phyloP scores from a whole-genome alignment of 2,888 invertebrate genomes.

The Siphlonurus alternatus region DNA sequence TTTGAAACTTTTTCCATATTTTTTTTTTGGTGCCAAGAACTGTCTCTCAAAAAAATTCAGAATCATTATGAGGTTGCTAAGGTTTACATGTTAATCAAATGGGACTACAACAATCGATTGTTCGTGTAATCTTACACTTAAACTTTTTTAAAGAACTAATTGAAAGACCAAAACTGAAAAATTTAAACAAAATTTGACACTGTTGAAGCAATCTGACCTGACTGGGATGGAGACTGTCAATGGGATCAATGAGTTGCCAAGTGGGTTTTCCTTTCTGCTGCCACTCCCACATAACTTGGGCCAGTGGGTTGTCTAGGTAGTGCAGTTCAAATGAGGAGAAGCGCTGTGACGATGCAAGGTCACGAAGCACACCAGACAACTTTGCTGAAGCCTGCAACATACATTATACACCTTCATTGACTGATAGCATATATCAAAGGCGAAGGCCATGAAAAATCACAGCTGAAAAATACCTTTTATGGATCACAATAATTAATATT shows the following conservation, averaged over 20 bases:
- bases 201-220: too few relatives aligned
- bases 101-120: too few relatives aligned
- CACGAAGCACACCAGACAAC: slow-evolving; percentile 18
- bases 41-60: too few relatives aligned
- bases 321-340: slow-evolving; percentile 19
- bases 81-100: too few relatives aligned
- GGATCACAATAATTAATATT: not conserved
- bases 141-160: too few relatives aligned
- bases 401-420: not conserved
- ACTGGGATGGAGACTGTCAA: slow-evolving; percentile 22
- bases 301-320: slow-evolving; percentile 20
- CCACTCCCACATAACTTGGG: slow-evolving; percentile 17
- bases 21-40: too few relatives aligned
- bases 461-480: too few relatives aligned
- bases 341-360: slow-evolving; percentile 16
- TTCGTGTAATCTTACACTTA: too few relatives aligned
- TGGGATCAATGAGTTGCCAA: slow-evolving; percentile 20
- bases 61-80: too few relatives aligned
- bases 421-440: not conserved
- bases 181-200: too few relatives aligned
- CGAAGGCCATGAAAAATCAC: not conserved
- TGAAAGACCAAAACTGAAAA: too few relatives aligned
- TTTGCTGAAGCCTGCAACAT: slow-evolving; percentile 17
- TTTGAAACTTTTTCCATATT: too few relatives aligned
- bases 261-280: slow-evolving; percentile 15